phyloP scores from a whole-genome alignment of 2,797 vertebrate genomes.

The Ibycter americanus region DNA sequence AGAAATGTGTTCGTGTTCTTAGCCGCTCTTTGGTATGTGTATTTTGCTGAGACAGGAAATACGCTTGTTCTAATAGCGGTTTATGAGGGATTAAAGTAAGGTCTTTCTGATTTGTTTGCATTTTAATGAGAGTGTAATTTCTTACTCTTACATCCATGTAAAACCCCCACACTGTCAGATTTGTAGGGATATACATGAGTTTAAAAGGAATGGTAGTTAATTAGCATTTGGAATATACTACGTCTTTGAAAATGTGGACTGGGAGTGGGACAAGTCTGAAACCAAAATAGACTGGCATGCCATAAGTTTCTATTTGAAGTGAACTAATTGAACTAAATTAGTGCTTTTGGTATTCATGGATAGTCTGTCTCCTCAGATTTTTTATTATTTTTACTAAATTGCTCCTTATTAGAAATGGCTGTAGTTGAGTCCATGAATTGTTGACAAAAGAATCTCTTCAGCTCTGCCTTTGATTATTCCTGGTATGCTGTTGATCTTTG shows the following conservation, averaged over 20 bases:
- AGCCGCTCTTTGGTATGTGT: background rate
- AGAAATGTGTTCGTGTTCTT: background rate
- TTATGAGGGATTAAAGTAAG: constrained; percentile 19
- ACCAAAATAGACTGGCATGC: background rate
- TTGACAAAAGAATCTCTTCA: constrained; percentile 27
- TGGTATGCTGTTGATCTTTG: constrained; percentile 8
- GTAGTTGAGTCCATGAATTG: background rate
- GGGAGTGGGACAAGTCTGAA: constrained; percentile 33
- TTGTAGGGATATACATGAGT: constrained; percentile 19
- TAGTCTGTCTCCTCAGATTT: constrained; percentile 29
- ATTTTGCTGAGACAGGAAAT: background rate
- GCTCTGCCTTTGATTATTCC: background rate
- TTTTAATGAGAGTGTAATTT: constrained; percentile 45
- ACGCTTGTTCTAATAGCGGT: background rate
- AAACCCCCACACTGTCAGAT: constrained; percentile 30
- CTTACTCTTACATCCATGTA: background rate
- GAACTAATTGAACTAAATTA: constrained; percentile 60
- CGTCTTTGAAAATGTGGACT: constrained; percentile 10
- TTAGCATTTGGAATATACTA: constrained; percentile 34
- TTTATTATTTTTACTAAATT: constrained; percentile 52
- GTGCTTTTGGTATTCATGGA: background rate
- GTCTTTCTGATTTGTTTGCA: constrained; percentile 32
- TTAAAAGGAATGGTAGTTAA: constrained; percentile 33
- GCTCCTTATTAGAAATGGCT: constrained; percentile 17
- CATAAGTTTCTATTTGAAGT: constrained; percentile 43